Evolutionary conservation across 2,797 vertebrate species (phyloP).

Genomic region (Pagetopsis macropterus): DNA sequence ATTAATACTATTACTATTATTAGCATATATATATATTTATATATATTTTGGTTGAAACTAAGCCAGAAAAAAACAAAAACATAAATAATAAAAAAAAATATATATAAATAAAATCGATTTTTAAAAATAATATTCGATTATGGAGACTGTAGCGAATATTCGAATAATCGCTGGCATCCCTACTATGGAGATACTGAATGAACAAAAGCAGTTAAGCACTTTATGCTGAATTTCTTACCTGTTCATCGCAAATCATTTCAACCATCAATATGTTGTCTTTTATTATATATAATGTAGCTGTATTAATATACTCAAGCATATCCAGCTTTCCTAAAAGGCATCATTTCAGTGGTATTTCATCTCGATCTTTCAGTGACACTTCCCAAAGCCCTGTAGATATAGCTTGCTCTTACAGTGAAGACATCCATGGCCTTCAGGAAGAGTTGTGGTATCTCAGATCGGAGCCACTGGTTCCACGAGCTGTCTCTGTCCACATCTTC

Average conservation of each 20-base stretch:
- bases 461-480: slow-evolving; percentile 88
- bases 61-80: no score
- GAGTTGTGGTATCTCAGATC: slow-evolving; percentile 84
- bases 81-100: no score
- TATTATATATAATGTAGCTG: neutral
- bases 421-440: slow-evolving; percentile 85
- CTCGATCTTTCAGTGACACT: neutral
- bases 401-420: slow-evolving; percentile 78
- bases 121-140: no score
- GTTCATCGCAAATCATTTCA: neutral
- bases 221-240: neutral
- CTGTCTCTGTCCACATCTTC: slow-evolving; percentile 88
- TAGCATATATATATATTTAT: no score
- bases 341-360: slow-evolving; percentile 3
- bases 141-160: no score
- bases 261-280: neutral
- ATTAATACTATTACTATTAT: no score
- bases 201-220: neutral
- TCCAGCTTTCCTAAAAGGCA: no score
- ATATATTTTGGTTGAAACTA: no score
- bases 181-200: neutral
- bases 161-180: no score
- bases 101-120: no score
- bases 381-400: neutral
- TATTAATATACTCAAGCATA: neutral